Base-by-base conservation (phyloP, 2,113 vertebrate genomes). In the Campylomormyrus tamandua region DNA sequence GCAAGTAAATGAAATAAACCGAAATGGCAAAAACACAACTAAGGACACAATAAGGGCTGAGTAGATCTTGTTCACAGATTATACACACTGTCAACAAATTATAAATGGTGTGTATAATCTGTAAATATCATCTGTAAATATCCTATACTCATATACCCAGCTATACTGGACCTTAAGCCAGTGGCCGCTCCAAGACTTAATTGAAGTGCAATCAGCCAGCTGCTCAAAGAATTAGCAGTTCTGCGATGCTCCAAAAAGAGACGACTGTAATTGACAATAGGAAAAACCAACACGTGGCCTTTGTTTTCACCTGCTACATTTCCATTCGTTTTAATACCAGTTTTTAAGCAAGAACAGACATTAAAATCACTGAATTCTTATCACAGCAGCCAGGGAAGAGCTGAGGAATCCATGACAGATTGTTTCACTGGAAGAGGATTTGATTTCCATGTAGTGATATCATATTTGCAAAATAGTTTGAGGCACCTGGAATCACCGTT, bases 391-490 rank as follows among this genome's bases (percentile, higher is more conserved):
- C 5, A 35, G 70, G 70, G 70, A 77, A 39, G 31, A 19, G 49
- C 6, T 70, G 31, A 50, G 87, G 83, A 46, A 42, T 62, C 83
- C 50, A 56, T 53, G 42, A 52, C n/a, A 88, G 83, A 85, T 27
- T 24, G 45, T 87, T 90, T 88, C 85, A 90, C 42, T 53, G 58
- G 27, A 77, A 52, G 87, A 31, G 90, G 84, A 87, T 88, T 83
- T 88, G 46, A 53, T 90, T 88, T 86, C 27, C 11, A 42, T 48
- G 49, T 77, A 84, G 53, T 90, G 83, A 85, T 90, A 58, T 86
- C 46, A 42, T 90, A 87, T 90, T 90, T 87, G 56, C 27, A 31
- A 90, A 90, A 87, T 70, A 31, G 85, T 70, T 74, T 13, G 45
- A 66, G 46, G 70, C 48, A 80, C 35, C 87, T 83, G 5, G 49